Conservation (phyloP, 2,888 invertebrate genomes). For the Steinernema carpocapsae region DNA sequence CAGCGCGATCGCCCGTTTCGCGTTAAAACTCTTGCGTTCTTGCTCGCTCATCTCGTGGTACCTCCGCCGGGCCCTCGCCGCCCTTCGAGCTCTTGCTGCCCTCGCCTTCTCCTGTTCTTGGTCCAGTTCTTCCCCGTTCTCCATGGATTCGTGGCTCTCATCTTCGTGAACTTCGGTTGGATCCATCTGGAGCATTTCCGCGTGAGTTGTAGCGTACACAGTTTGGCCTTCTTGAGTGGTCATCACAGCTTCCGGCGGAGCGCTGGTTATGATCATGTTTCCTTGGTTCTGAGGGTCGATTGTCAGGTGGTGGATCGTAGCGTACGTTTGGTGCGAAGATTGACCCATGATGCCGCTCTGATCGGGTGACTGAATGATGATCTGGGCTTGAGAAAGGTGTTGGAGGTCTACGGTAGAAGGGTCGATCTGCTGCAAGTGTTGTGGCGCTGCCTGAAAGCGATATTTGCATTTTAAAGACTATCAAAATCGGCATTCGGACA, state of each 20-base stretch:
- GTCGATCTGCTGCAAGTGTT: conserved; percentile 11
- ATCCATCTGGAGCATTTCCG: neutral
- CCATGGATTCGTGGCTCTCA: neutral
- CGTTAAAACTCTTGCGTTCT: conserved; percentile 42
- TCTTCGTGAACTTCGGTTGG: neutral
- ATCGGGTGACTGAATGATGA: conserved; percentile 11
- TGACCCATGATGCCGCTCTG: conserved; percentile 8
- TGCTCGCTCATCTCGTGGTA: conserved; percentile 42
- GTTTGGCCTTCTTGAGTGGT: neutral
- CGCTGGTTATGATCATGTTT: neutral
- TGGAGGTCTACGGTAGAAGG: conserved; percentile 1
- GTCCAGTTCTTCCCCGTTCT: conserved; percentile 5
- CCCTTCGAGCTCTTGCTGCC: conserved; percentile 35
- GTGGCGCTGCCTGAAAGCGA: conserved; percentile 1
- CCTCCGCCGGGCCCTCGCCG: conserved; percentile 38
- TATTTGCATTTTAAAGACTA: neutral
- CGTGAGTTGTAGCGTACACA: neutral
- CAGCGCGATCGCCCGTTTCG: conserved; percentile 37
- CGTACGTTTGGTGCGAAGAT: neutral
- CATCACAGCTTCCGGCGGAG: neutral
- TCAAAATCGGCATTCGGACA: neutral
- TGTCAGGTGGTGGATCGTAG: neutral
- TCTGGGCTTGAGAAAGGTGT: conserved; percentile 15
- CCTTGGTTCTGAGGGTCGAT: conserved; percentile 14
- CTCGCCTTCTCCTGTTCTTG: conserved; percentile 29